A percentile compares a stretch with the other conserved stretches of the same genome.
Conservation (phyloP, 2,113 vertebrate genomes). For the Scatophagus argus region DNA sequence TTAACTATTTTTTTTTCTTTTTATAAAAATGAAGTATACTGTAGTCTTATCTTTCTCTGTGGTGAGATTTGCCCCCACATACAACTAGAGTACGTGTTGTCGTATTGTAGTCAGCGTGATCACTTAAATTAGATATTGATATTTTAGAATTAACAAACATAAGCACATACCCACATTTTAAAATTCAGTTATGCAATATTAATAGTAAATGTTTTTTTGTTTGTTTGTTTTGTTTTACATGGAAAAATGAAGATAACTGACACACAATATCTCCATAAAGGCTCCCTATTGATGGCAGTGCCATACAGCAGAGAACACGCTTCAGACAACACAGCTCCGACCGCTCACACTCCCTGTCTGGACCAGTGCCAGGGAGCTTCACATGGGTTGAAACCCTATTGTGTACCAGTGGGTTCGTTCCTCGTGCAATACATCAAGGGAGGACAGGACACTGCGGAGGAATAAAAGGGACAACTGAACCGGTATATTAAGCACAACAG, state of each 20-base stretch:
- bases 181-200: too few relatives aligned
- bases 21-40: neutral
- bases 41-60: too few relatives aligned
- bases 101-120: too few relatives aligned
- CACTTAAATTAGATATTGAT: too few relatives aligned
- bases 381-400: conserved; percentile 74
- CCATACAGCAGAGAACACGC: neutral
- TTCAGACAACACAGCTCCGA: conserved; percentile 25
- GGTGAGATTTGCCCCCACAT: too few relatives aligned
- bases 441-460: conserved; percentile 78
- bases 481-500: conserved; percentile 82
- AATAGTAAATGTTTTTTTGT: neutral
- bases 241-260: conserved; percentile 1
- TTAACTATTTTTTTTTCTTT: neutral
- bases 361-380: conserved; percentile 74
- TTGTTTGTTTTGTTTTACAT: too few relatives aligned
- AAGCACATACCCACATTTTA: too few relatives aligned
- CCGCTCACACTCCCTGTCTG: conserved; percentile 63
- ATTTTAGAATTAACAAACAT: too few relatives aligned
- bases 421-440: conserved; percentile 78
- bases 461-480: conserved; percentile 84
- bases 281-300: neutral
- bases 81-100: too few relatives aligned
- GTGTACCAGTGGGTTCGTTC: conserved; percentile 68
- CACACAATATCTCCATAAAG: neutral